These are phyloP conservation scores for Drosophila lutescens DNA, from an alignment of 2,888 invertebrate species.

Conservation along the genomic window DNA sequence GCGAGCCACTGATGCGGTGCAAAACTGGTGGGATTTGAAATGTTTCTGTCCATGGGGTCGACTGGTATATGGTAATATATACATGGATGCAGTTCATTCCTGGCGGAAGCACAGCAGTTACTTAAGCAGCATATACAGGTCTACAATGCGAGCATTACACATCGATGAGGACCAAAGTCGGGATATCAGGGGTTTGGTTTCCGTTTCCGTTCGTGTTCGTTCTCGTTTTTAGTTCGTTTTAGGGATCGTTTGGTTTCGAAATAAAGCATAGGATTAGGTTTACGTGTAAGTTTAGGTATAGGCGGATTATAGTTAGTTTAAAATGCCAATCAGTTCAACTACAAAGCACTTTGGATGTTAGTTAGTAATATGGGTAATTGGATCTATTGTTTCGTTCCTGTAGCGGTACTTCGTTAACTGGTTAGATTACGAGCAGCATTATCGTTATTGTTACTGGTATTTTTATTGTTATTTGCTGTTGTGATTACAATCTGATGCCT, in stretches of 20 bases:
- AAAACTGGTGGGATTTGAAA: conserved; percentile 13
- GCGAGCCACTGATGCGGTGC: conserved; percentile 30
- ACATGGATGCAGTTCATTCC: conserved; percentile 29
- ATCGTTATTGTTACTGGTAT: conserved; percentile 48
- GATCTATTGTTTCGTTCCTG: conserved; percentile 40
- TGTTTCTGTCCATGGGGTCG: conserved; percentile 16
- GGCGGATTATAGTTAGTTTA: conserved; percentile 25
- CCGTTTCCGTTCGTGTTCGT: not conserved
- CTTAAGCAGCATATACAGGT: conserved; percentile 34
- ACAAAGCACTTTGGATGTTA: conserved; percentile 59
- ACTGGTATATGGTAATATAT: conserved; percentile 17
- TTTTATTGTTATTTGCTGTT: conserved; percentile 64
- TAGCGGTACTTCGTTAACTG: conserved; percentile 26
- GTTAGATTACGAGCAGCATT: conserved; percentile 35
- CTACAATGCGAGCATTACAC: conserved; percentile 19
- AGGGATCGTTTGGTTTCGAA: conserved; percentile 10
- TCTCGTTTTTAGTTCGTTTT: not conserved
- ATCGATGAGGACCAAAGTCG: conserved; percentile 3
- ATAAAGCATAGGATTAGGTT: conserved; percentile 8
- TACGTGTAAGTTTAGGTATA: conserved; percentile 4
- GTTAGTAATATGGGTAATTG: conserved; percentile 39
- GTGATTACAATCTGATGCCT: conserved; percentile 81
- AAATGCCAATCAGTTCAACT: conserved; percentile 71
- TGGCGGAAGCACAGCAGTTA: conserved; percentile 24
- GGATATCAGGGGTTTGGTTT: not conserved